Base-by-base conservation (phyloP, 2,797 vertebrate species). In the Margarornis squamiger region DNA sequence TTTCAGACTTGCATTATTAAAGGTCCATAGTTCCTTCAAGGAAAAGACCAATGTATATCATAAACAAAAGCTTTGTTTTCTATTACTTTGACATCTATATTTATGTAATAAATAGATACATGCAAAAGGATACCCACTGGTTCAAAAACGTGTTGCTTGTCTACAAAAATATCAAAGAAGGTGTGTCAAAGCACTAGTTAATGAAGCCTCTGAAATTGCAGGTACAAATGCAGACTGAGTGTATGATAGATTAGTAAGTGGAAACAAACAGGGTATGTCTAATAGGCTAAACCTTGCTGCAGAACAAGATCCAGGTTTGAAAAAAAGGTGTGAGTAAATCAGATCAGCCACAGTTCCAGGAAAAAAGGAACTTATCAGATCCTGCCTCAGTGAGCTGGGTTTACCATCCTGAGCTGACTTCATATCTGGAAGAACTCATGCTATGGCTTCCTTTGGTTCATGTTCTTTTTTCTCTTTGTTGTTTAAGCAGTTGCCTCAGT, bases 391-490 rank as follows among this genome's bases (percentile, higher is more conserved):
- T 39, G 32, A 81, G 14, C n/a, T 71, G 36, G 14, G 34, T 9
- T 77, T 65, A 32, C 16, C 8, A 2, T 20, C 46, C 34, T 61
- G n/a, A 86, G 13, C 32, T 52, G 61, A 27, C 21, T 77, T 83
- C 15, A 9, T 46, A 30, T 16, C 54, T 72, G 38, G 54, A 86
- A 65, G 34, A 0, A 14, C 14, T 70, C 85, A 55, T 23, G 14
- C 34, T 61, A 3, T 41, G 13, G 5, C 3, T 65, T 72, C 39
- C 32, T 58, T 73, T 29, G 20, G 19, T 58, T 89, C 34, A 3
- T 66, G 12, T 0, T 0, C 0, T 14, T 46, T 20, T 30, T 11
- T 6, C 12, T 17, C 4, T 38, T 57, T 54, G 22, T 34, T 59
- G 1, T 68, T 89, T 76, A 48, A 71, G 11, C 8, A 39, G 19